Percentiles rank a stretch among this genome's conserved stretches.
Conservation (phyloP, 2,113 vertebrate genomes). For the Arizona elegans region DNA sequence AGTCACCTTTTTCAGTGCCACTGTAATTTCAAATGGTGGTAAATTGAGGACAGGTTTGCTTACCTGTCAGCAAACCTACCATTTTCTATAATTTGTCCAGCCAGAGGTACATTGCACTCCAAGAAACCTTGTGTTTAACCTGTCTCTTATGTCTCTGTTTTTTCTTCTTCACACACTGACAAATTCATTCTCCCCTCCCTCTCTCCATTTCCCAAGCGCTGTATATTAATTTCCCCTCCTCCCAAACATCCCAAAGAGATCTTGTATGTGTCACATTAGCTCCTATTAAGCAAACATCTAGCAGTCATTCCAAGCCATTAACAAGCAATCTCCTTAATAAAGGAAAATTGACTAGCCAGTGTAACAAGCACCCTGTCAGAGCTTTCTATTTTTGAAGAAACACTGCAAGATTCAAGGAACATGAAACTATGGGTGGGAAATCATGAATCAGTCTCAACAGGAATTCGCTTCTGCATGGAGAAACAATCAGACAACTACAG, state of each 20-base stretch:
- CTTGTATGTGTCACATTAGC: background rate
- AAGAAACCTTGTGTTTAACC: background rate
- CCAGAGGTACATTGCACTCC: background rate
- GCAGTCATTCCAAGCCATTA: background rate
- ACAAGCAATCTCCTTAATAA: background rate
- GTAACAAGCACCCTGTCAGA: background rate
- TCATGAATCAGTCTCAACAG: background rate
- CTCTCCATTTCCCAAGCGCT: background rate
- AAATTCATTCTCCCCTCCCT: background rate
- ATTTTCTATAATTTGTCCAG: background rate
- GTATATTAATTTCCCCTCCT: background rate
- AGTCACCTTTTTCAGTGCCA: background rate
- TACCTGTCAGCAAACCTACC: background rate
- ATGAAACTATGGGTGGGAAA: background rate
- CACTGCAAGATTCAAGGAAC: background rate
- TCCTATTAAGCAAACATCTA: background rate
- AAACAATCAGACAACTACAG: background rate
- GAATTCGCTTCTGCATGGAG: background rate
- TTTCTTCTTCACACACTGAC: background rate
- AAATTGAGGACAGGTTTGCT: background rate
- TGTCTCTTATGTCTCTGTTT: background rate
- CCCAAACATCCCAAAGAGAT: background rate
- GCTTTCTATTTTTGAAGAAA: background rate
- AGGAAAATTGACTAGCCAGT: background rate
- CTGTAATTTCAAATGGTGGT: background rate